Percentiles rank a stretch among this genome's conserved stretches.
phyloP scores from a whole-genome alignment of 2,797 vertebrate species.

The Dallia pectoralis region DNA sequence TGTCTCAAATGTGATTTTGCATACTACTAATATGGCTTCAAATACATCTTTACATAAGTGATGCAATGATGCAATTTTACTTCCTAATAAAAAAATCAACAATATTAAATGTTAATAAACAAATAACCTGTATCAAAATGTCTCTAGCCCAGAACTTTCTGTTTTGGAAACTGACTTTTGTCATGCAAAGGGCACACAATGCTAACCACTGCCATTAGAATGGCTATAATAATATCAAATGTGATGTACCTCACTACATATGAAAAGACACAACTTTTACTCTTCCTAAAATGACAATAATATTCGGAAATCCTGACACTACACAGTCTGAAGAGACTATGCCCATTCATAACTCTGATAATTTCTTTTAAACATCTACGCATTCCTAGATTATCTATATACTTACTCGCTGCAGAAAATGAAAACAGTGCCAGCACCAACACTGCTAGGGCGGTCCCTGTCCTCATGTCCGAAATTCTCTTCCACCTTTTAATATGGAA shows the following conservation, averaged over 20 bases:
- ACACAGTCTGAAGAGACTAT: background rate
- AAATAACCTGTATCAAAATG: background rate
- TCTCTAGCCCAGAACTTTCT: background rate
- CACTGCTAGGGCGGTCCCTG: constrained; percentile 49
- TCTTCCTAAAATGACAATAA: background rate
- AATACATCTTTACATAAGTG: background rate
- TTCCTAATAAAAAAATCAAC: background rate
- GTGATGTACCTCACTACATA: background rate
- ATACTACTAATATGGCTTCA: background rate
- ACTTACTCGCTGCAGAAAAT: constrained; percentile 66
- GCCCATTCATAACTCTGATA: background rate
- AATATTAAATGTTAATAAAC: background rate
- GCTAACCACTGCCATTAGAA: background rate
- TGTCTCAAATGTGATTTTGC: background rate
- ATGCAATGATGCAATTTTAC: background rate
- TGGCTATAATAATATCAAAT: background rate
- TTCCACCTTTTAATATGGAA: constrained; percentile 25
- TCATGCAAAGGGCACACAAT: background rate
- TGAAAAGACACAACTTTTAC: too few species aligned
- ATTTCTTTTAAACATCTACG: background rate
- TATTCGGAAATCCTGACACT: background rate
- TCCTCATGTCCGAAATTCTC: constrained; percentile 55
- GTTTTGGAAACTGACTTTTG: background rate
- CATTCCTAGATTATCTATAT: constrained; percentile 6
- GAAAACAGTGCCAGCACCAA: constrained; percentile 54